These are phyloP conservation scores for Diadophis punctatus DNA, from an alignment of 2,113 vertebrate species.

Conservation along the genomic window DNA sequence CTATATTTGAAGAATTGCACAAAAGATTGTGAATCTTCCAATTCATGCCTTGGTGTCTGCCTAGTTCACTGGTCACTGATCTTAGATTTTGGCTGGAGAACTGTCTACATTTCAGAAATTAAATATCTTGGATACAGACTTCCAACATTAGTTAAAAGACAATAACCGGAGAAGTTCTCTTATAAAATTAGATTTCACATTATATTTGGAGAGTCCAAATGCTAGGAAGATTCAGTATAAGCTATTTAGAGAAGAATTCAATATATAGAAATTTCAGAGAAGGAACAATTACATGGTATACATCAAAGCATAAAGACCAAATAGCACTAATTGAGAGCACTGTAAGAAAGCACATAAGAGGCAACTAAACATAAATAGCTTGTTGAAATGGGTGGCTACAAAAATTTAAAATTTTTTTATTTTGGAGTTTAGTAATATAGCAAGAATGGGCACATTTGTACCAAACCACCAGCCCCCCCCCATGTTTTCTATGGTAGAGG, in stretches of 20 bases:
- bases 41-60: conserved; percentile 15
- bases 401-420: neutral
- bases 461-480: neutral
- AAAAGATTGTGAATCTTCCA: conserved; percentile 32
- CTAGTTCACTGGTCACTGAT: conserved; percentile 12
- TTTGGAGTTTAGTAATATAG: neutral
- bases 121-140: neutral
- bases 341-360: neutral
- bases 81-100: conserved; percentile 11
- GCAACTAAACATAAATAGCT: neutral
- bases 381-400: neutral
- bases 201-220: neutral
- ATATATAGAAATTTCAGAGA: neutral
- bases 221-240: neutral
- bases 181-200: neutral
- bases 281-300: neutral
- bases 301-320: neutral
- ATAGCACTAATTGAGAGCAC: neutral
- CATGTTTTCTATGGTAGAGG: neutral
- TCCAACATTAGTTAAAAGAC: neutral
- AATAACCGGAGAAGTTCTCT: neutral
- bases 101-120: neutral
- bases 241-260: neutral
- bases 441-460: neutral
- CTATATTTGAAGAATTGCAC: conserved; percentile 1